These are phyloP conservation scores for Cryptocephalus primarius DNA, from an alignment of 2,888 invertebrate species.

Conservation along the genomic window DNA sequence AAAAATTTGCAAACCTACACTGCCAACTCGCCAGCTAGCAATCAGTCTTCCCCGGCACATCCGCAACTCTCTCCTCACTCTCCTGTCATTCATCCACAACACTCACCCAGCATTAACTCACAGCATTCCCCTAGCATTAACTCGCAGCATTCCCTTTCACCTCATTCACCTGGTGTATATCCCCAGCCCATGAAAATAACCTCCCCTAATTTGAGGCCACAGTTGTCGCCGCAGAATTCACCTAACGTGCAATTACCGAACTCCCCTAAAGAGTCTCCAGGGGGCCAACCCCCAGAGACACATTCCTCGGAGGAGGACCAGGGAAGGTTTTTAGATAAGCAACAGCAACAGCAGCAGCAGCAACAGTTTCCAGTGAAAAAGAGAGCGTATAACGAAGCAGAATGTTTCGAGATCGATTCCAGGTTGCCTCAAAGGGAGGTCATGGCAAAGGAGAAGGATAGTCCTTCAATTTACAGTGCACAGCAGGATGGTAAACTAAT, in stretches of 20 bases:
- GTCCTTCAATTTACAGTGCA: neutral
- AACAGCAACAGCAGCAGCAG: slow-evolving; percentile 9
- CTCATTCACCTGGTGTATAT: slow-evolving; percentile 5
- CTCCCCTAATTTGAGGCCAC: neutral
- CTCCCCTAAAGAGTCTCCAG: slow-evolving; percentile 9
- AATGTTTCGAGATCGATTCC: slow-evolving; percentile 17
- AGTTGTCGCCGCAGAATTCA: slow-evolving; percentile 8
- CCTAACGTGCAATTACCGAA: slow-evolving; percentile 9
- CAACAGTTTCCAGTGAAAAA: slow-evolving; percentile 53
- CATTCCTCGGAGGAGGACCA: slow-evolving; percentile 1
- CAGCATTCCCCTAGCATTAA: slow-evolving; percentile 15
- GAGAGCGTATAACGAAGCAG: slow-evolving; percentile 46
- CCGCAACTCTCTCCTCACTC: slow-evolving; percentile 13
- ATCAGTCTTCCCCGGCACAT: slow-evolving; percentile 19
- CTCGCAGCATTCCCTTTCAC: slow-evolving; percentile 10
- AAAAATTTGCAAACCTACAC: slow-evolving; percentile 32
- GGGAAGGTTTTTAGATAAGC: slow-evolving; percentile 11
- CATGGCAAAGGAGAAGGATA: neutral
- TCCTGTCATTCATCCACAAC: slow-evolving; percentile 15
- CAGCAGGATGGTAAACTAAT: neutral
- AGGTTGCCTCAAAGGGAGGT: slow-evolving; percentile 10
- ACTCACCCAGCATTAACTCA: slow-evolving; percentile 14
- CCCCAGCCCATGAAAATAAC: slow-evolving; percentile 2
- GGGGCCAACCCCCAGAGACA: slow-evolving; percentile 2
- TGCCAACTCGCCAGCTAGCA: slow-evolving; percentile 30